These are phyloP conservation scores for Otus sunia DNA, from an alignment of 2,113 vertebrate genomes.

Conservation along the genomic window DNA sequence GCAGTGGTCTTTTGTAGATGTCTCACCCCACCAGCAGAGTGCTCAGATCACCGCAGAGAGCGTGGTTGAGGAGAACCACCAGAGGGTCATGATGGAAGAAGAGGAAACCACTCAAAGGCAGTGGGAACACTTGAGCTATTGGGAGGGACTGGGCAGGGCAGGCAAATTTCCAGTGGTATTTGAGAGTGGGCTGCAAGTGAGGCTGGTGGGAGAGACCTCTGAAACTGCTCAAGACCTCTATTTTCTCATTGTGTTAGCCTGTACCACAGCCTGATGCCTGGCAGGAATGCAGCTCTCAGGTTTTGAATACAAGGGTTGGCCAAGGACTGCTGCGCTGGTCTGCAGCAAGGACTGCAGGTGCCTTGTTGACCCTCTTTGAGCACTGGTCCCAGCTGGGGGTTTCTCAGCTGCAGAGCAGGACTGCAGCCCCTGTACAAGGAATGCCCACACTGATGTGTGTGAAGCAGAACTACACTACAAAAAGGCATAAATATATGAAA, in stretches of 20 bases:
- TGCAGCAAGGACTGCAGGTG: neutral
- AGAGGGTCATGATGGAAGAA: neutral
- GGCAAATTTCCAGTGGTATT: neutral
- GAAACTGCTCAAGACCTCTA: neutral
- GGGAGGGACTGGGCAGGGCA: neutral
- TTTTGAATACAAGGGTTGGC: neutral
- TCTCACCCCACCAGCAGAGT: neutral
- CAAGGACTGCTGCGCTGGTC: neutral
- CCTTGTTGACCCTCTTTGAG: neutral
- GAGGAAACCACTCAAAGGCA: neutral
- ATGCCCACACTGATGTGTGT: fast-evolving
- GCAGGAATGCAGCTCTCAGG: neutral
- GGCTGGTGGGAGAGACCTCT: neutral
- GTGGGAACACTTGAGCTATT: neutral
- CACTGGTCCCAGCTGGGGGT: neutral
- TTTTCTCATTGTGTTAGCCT: neutral
- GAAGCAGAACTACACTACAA: neutral
- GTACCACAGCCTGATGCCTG: neutral
- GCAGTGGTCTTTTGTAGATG: neutral
- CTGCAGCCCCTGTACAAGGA: neutral
- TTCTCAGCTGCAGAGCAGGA: neutral
- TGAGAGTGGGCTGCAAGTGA: neutral
- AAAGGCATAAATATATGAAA: neutral
- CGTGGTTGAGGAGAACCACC: neutral
- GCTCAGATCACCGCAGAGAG: neutral